Base-by-base conservation (phyloP, 2,888 invertebrate species). In the Phengaris arion region DNA sequence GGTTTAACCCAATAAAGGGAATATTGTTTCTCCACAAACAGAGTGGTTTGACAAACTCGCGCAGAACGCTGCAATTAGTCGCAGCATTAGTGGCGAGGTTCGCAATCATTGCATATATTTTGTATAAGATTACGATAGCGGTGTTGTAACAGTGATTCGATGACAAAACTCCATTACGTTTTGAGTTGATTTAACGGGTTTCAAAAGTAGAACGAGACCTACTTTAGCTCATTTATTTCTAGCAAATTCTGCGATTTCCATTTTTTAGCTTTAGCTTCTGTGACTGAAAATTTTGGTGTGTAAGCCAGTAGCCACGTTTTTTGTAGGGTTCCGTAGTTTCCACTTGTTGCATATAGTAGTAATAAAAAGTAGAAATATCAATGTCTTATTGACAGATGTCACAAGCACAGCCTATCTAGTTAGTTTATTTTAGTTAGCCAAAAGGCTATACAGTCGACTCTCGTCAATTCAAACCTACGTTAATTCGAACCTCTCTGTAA, bases 51-150 rank as follows among this genome's bases (percentile, higher is more conserved):
- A 45, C 64, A 59, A 22, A 48, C 35, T 35, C 35, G 59, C 35
- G 59, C 59, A 8, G 22, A 5, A 35, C 2, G 35, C 6, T 8
- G 22, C 59, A 10, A 22, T 59, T 22, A 59, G 15, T 22, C 59
- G 52, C 52, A 52, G n/a, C 69, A 51, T 69, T 51, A 48, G 70
- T 46, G 46, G 48, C 6, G 48, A 8, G 48, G 70, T 15, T 48
- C n/a, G 15, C 70, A 70, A 22, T 70, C 70, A 52, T 22, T 51
- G 70, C 51, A 69, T 52, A 48, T 22, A 51, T 52, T 72, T 72
- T 54, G 52, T 35, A 52, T 72, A 72, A n/a, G 72, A 72, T 72
- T 72, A 72, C 72, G 72, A 72, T 72, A 72, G 10, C 12, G 35
- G 12, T 72, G 35, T 72, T 22, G 52, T 54, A 54, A 54, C 12